These are phyloP conservation scores for Hippoglossus stenolepis DNA, from an alignment of 2,113 vertebrate species.

Conservation along the genomic window DNA sequence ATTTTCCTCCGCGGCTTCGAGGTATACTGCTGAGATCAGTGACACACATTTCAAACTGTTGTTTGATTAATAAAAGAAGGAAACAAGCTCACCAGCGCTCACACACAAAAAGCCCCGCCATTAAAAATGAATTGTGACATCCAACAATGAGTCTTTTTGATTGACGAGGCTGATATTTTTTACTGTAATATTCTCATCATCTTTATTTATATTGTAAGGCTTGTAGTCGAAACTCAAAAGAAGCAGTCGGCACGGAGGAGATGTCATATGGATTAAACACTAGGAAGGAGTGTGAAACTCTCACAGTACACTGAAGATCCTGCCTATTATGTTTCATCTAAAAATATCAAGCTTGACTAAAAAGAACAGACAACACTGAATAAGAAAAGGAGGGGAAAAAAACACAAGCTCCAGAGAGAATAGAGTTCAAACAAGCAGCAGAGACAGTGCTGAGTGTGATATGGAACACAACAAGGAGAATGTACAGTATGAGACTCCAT, in stretches of 20 bases:
- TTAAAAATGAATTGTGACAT: slow-evolving; percentile 82
- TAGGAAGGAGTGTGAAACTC: slow-evolving; percentile 73
- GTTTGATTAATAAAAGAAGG: slow-evolving; percentile 85
- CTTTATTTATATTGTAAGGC: slow-evolving; percentile 78
- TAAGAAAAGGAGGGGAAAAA: slow-evolving; percentile 54
- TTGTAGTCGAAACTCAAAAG: slow-evolving; percentile 71
- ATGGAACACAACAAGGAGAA: slow-evolving; percentile 56
- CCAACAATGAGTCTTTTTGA: slow-evolving; percentile 77
- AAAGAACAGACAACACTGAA: slow-evolving; percentile 78
- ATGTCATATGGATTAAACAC: slow-evolving; percentile 80
- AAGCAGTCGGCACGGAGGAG: slow-evolving; percentile 71
- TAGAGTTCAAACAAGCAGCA: slow-evolving; percentile 70
- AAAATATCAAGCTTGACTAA: slow-evolving; percentile 87
- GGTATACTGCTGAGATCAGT: slow-evolving; percentile 79
- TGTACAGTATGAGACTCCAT: slow-evolving; percentile 68
- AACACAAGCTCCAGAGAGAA: slow-evolving; percentile 64
- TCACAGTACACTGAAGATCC: slow-evolving; percentile 74
- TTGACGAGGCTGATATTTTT: slow-evolving; percentile 75
- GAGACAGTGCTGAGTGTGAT: slow-evolving; percentile 70
- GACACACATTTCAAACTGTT: slow-evolving; percentile 78
- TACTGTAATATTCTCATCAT: slow-evolving; percentile 79
- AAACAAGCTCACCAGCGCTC: slow-evolving; percentile 70
- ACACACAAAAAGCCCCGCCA: slow-evolving; percentile 70
- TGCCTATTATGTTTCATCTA: slow-evolving; percentile 80
- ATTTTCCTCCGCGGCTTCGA: slow-evolving; percentile 70